Percentiles rank a stretch among this genome's conserved stretches.
Conservation (phyloP, 2,113 vertebrate genomes). For the Serinus canaria region DNA sequence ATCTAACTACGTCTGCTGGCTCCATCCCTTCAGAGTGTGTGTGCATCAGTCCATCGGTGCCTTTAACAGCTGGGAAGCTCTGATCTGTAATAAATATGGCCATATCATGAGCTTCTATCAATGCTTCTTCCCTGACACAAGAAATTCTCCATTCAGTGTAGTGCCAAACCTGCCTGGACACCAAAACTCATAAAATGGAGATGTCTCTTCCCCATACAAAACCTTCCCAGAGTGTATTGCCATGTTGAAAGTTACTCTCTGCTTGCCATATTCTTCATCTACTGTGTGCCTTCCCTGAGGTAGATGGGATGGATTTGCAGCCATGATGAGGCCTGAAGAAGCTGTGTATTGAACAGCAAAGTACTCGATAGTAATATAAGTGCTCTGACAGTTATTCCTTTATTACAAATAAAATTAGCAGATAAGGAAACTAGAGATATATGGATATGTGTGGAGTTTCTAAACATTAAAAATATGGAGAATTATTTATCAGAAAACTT, state of each 20-base stretch:
- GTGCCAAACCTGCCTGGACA: background rate
- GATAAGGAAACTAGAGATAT: background rate
- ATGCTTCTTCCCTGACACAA: background rate
- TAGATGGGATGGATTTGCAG: background rate
- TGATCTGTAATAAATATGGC: background rate
- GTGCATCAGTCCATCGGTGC: fast-evolving
- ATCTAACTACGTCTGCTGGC: background rate
- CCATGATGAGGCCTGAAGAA: background rate
- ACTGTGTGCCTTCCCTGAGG: background rate
- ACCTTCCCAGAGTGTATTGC: background rate
- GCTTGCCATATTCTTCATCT: background rate
- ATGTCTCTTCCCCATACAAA: background rate
- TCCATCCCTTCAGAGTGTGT: background rate
- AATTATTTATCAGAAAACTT: background rate
- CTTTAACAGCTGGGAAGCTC: background rate
- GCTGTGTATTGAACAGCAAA: background rate
- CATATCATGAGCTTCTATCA: background rate
- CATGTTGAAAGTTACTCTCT: background rate
- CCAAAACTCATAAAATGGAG: background rate
- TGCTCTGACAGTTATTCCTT: background rate
- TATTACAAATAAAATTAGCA: background rate
- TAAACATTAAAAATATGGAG: background rate
- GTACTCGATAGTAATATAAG: background rate
- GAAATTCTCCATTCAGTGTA: background rate
- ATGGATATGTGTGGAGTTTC: background rate